Evolutionary conservation across 2,113 vertebrate species (phyloP), one percentile per base, ranked within the genome.

Genomic region (Triplophysa tibetana): DNA sequence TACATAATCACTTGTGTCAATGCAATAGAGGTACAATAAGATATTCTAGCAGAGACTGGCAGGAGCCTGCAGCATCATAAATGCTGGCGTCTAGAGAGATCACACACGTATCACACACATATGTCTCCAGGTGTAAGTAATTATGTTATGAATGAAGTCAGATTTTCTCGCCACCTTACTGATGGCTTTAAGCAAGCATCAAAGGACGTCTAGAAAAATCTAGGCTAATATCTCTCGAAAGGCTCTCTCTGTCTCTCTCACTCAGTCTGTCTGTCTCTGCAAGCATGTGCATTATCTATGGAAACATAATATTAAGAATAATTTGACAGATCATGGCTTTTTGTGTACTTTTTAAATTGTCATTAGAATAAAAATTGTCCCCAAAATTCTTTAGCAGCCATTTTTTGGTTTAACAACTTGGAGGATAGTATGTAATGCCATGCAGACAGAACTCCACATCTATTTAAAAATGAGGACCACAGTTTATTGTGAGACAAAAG

Each of bases 101-200:
- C 11, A 19, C 78, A 56, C 23, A 63, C 56, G 38, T 77, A 43
- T 45, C 33, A 33, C 33, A 8, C 33, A 38, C 33, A 38, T 38
- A 38, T 82, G 78, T 82, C 80, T 85, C 19, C 70, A 87, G 82
- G 85, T 76, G 56, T 23, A 77, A 73, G 78, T 80, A 56, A 60
- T 48, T 63, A 72, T 78, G 81, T 60, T 82, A 78, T 1, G 45
- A 83, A 82, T 41, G 43, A 70, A 69, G 83, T 69, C 29, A 70
- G 21, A 84, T 41, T 79, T 66, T 70, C 80, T 78, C 62, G n/a
- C 63, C 74, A 70, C 78, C 17, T 61, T 70, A 54, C 77, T 84
- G 81, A 78, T 75, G 23, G 41, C 10, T 56, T 23, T n/a, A 17
- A 21, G 64, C 21, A 13, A 21, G 4, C n/a, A 8, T 21, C 7